Percentiles rank a stretch among this genome's conserved stretches.
phyloP scores from a whole-genome alignment of 2,888 invertebrate genomes.

The Lydus trimaculatus region DNA sequence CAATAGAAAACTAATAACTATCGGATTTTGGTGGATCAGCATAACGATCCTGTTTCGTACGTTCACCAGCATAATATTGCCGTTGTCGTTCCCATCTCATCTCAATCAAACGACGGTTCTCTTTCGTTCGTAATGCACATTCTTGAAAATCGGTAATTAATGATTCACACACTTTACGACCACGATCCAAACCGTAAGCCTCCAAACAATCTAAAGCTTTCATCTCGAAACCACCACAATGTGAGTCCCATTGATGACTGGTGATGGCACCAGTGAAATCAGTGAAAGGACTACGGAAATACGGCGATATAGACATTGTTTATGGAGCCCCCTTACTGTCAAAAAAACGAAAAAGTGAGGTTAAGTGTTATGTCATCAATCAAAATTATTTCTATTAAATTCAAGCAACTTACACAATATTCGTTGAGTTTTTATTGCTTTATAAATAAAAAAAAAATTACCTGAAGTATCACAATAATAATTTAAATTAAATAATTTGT shows the following conservation, averaged over 20 bases:
- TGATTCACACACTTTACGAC: conserved; percentile 67
- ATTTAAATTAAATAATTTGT: neutral
- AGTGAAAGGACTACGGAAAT: conserved; percentile 73
- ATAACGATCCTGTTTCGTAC: conserved; percentile 64
- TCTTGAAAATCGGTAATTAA: conserved; percentile 75
- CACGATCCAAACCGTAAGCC: conserved; percentile 77
- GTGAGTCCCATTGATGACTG: conserved; percentile 70
- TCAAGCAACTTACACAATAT: neutral
- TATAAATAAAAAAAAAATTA: neutral
- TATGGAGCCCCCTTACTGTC: conserved; percentile 7
- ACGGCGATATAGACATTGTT: conserved; percentile 72
- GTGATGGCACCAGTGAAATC: conserved; percentile 72
- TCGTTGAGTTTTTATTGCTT: neutral
- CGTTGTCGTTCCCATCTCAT: conserved; percentile 70
- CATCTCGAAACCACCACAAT: conserved; percentile 74
- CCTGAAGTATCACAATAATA: neutral
- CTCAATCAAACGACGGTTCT: conserved; percentile 66
- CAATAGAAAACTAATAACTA: conserved; percentile 62
- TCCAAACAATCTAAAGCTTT: conserved; percentile 79
- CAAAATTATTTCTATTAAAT: neutral
- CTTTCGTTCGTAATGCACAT: conserved; percentile 69
- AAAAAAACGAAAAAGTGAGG: conserved; percentile 22
- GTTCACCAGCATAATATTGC: conserved; percentile 68
- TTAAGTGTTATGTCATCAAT: conserved; percentile 35
- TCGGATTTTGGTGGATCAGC: conserved; percentile 65